Conservation (phyloP, 2,888 invertebrate genomes). For the Arctia plantaginis region DNA sequence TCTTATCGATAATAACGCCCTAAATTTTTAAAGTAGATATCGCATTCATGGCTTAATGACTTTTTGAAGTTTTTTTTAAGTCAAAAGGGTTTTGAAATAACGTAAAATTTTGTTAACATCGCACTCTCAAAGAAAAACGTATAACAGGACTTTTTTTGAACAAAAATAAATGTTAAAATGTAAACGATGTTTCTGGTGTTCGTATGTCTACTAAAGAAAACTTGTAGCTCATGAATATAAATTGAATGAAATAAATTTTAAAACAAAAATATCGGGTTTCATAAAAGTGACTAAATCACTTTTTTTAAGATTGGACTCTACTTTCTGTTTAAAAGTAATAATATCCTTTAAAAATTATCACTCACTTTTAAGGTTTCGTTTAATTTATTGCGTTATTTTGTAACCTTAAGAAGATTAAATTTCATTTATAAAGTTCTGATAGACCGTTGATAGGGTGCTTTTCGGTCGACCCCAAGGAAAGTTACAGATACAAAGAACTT, state of each 20-base stretch:
- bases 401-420: not conserved
- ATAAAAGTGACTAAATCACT: no score
- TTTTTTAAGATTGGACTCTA: no score
- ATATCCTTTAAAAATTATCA: not conserved
- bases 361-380: not conserved
- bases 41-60: slow-evolving; percentile 49
- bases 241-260: not conserved
- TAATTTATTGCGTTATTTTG: no score
- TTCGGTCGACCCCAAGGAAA: no score
- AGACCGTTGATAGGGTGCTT: no score
- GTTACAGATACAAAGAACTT: not conserved
- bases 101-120: slow-evolving; percentile 15
- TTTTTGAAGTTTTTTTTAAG: slow-evolving; percentile 33
- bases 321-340: no score
- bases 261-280: not conserved
- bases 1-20: slow-evolving; percentile 60
- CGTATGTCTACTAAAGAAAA: not conserved
- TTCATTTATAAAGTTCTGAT: no score
- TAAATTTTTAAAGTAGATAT: slow-evolving; percentile 49
- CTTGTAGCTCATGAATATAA: not conserved
- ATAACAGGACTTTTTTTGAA: not conserved
- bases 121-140: not conserved
- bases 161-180: not conserved
- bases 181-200: not conserved
- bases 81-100: slow-evolving; percentile 22